These are phyloP conservation scores for Lagopus muta DNA, from an alignment of 2,113 vertebrate species.

Conservation along the genomic window DNA sequence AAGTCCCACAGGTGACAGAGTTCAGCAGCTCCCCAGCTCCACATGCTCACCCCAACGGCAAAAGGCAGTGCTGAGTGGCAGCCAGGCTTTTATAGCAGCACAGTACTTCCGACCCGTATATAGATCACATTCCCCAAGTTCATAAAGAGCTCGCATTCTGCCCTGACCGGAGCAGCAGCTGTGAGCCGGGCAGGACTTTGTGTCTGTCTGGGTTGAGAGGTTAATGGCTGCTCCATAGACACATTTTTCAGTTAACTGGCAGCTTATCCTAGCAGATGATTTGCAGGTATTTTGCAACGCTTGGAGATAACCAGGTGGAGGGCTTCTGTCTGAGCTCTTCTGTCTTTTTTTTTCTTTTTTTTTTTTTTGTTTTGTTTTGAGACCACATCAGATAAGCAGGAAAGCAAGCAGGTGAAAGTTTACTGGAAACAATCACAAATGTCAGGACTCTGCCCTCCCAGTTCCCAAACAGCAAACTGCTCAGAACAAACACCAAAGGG, in stretches of 20 bases:
- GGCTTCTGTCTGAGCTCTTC: conserved; percentile 12
- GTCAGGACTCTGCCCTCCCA: neutral
- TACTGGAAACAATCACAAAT: neutral
- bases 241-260: conserved; percentile 31
- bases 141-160: neutral
- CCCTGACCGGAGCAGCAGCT: neutral
- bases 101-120: neutral
- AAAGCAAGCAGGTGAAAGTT: conserved; percentile 45
- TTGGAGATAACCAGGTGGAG: conserved; percentile 28
- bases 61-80: neutral
- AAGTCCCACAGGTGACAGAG: neutral
- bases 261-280: conserved; percentile 60
- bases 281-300: conserved; percentile 50
- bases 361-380: neutral
- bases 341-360: neutral
- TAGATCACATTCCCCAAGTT: neutral
- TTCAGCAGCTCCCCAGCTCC: neutral
- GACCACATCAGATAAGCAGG: conserved; percentile 32
- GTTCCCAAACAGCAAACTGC: neutral
- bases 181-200: neutral
- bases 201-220: conserved; percentile 23
- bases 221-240: conserved; percentile 37
- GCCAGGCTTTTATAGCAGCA: conserved; percentile 9
- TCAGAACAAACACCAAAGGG: neutral
- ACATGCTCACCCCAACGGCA: neutral